phyloP scores from a whole-genome alignment of 2,888 invertebrate species.

The Hermaeophaga mercurialis region DNA sequence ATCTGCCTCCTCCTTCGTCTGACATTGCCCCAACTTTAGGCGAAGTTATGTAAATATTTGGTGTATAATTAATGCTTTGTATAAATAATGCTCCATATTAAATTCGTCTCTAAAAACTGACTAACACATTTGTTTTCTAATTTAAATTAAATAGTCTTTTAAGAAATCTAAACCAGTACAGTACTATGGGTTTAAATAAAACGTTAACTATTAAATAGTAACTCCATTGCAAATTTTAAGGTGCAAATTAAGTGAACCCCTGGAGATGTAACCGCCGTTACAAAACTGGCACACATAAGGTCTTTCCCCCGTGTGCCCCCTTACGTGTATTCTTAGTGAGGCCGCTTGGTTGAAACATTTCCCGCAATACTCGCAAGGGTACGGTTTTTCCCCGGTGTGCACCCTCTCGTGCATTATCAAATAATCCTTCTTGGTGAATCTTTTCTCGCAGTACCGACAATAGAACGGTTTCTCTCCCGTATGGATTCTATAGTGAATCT shows the following conservation, averaged over 20 bases:
- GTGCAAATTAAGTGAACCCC: conserved; percentile 48
- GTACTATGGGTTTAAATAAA: not conserved
- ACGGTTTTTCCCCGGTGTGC: conserved; percentile 54
- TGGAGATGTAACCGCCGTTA: conserved; percentile 46
- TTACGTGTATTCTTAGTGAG: conserved; percentile 48
- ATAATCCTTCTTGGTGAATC: conserved; percentile 50
- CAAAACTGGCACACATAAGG: conserved; percentile 51
- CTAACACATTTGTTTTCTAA: no score
- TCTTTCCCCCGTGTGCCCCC: conserved; percentile 50
- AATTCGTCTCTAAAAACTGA: no score
- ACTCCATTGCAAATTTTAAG: conserved; percentile 45
- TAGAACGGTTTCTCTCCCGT: conserved; percentile 49
- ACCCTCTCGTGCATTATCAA: conserved; percentile 52
- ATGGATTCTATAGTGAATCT: conserved; percentile 46
- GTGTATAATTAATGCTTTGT: no score
- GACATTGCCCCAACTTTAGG: no score
- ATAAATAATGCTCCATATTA: no score
- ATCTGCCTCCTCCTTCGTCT: no score
- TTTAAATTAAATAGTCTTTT: no score
- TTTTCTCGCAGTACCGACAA: conserved; percentile 48
- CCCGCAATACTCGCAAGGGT: conserved; percentile 52
- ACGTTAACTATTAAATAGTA: conserved; percentile 19
- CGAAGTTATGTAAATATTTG: no score
- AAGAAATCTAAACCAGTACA: not conserved
- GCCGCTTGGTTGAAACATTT: conserved; percentile 51